phyloP scores from a whole-genome alignment of 2,113 vertebrate genomes.

The Leucoraja erinaceus region DNA sequence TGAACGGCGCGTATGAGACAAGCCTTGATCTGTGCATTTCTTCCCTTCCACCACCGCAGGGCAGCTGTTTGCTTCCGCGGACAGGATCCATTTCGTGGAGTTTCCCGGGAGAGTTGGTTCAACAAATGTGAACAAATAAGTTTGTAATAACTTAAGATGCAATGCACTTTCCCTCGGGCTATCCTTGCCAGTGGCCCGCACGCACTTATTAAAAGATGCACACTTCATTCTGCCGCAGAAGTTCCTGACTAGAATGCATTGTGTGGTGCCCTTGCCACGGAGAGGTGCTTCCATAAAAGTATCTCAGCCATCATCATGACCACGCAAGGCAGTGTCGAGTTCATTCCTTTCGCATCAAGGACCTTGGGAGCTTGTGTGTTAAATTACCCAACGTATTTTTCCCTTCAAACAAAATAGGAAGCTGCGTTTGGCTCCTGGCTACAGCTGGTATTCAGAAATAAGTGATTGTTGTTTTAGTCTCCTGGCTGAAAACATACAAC shows the following conservation, averaged over 20 bases:
- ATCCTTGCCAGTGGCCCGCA: not conserved
- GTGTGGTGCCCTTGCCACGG: slow-evolving; percentile 37
- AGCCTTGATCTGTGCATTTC: slow-evolving; percentile 42
- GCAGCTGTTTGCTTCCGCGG: slow-evolving; percentile 58
- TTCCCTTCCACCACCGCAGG: slow-evolving; percentile 46
- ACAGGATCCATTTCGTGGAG: slow-evolving; percentile 46
- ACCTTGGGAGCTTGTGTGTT: not conserved
- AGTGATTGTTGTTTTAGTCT: not conserved
- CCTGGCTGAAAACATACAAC: not conserved
- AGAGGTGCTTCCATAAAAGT: slow-evolving; percentile 41
- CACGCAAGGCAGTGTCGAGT: not conserved
- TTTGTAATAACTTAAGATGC: slow-evolving; percentile 46
- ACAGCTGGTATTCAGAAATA: not conserved
- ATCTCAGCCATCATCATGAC: not conserved
- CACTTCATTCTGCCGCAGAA: not conserved
- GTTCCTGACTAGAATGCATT: slow-evolving; percentile 21
- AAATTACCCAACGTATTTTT: not conserved
- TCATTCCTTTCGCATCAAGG: not conserved
- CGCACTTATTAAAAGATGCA: slow-evolving; percentile 34
- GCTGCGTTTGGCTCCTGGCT: not conserved
- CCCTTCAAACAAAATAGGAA: not conserved
- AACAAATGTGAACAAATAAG: slow-evolving; percentile 16
- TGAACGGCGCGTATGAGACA: not conserved
- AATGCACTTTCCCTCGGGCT: slow-evolving; percentile 43
- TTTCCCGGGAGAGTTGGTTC: not conserved